Evolutionary conservation across 1,140 invertebrate species (phyloP).

Genomic region (Proales similis): DNA sequence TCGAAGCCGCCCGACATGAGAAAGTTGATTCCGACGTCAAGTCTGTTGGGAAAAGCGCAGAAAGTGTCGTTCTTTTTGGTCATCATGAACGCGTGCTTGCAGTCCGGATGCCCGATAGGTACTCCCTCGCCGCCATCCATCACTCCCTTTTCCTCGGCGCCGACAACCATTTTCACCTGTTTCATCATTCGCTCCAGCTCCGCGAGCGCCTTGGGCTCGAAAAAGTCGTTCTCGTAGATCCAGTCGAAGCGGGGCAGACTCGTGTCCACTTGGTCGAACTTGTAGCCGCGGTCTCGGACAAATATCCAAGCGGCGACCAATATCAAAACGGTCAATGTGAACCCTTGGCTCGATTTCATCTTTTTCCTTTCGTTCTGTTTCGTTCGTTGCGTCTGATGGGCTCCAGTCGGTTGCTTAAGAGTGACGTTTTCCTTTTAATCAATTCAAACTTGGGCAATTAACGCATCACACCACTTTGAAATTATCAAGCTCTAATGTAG

Average conservation of each 20-base stretch:
- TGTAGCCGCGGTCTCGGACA: no score
- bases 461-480: no score
- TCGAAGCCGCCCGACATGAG: constrained; percentile 30
- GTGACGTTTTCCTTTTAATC: no score
- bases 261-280: background rate
- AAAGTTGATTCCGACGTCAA: constrained; percentile 34
- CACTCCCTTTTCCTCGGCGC: constrained; percentile 17
- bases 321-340: no score
- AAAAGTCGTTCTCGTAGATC: constrained; percentile 30
- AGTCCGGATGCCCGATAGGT: constrained; percentile 9
- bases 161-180: constrained; percentile 1
- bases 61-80: constrained; percentile 10
- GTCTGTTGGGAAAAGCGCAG: constrained; percentile 32
- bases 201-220: constrained; percentile 19
- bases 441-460: no score
- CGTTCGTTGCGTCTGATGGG: constrained; percentile 17
- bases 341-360: no score
- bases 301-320: no score
- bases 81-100: constrained; percentile 32
- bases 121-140: constrained; percentile 27
- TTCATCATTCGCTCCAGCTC: constrained; percentile 14
- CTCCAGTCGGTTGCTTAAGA: no score
- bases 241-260: constrained; percentile 1
- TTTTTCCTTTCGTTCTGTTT: no score
- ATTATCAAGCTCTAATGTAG: no score